Evolutionary conservation across 2,797 vertebrate species (phyloP), one percentile per base, ranked within the genome.

Genomic region (Echeneis naucrates): DNA sequence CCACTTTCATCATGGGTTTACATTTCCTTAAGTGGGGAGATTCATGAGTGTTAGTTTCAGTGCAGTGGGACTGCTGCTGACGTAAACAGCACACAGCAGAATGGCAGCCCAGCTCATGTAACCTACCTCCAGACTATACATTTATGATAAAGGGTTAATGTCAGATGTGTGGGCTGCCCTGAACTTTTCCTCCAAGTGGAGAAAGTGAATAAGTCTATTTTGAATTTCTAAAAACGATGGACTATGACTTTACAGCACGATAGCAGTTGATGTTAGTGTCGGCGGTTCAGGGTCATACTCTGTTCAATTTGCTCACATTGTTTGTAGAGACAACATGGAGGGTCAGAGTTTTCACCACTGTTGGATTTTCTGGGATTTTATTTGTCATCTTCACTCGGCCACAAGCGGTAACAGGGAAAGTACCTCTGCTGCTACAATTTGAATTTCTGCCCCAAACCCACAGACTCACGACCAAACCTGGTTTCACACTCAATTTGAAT

Each of bases 381-480:
- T 61, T 73, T 84, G 66, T 75, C 56, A 84, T 51, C 33, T 35
- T 52, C 26, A 53, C 50, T 45, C 27, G 71, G 56, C 55, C 52
- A 38, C 3, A 54, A 24, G 5, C 10, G 26, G 5, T 24, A 4
- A 50, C 23, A 47, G 87, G 88, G 90, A 80, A 86, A 92, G 72
- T 74, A 86, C 90, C 89, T 53, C 9, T 8, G 38, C n/a, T 45
- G 38, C 37, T 23, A n/a, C 5, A 0, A 85, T 91, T 88, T 91
- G 70, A 81, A 90, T 89, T 48, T 79, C 10, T 67, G 35, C 53
- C 44, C 64, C 45, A 0, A 68, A 61, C 21, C 1, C 42, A 33
- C 30, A 76, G 27, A n/a, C 60, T 8, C 3, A 1, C 68, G 71
- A 65, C 63, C 65, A 74, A 65, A 55, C 40, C 11, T 68, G 51